phyloP scores from a whole-genome alignment of 2,888 invertebrate genomes.

The Sepiola atlantica region DNA sequence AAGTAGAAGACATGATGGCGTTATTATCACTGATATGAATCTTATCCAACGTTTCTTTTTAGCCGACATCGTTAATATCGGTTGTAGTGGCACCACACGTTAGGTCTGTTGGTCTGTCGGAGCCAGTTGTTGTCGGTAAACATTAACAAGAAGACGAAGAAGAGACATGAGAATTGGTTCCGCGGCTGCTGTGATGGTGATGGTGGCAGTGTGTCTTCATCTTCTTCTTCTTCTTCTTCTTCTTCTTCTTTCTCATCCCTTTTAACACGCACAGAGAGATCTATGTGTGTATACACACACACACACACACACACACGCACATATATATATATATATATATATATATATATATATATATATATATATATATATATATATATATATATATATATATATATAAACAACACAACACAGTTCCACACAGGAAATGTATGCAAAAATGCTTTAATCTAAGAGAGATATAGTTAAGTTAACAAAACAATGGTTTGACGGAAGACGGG shows the following conservation, averaged over 20 bases:
- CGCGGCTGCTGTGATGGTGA: slow-evolving; percentile 14
- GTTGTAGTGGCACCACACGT: slow-evolving; percentile 32
- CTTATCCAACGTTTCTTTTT: slow-evolving; percentile 44
- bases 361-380: slow-evolving; percentile 45
- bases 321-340: slow-evolving; percentile 43
- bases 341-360: slow-evolving; percentile 45
- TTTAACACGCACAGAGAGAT: not conserved
- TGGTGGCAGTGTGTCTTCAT: not conserved
- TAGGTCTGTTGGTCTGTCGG: slow-evolving; percentile 3
- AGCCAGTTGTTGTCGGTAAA: slow-evolving; percentile 32
- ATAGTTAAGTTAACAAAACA: not conserved
- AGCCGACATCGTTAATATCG: slow-evolving; percentile 33
- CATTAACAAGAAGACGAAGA: not conserved
- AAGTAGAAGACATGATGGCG: not conserved
- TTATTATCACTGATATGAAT: not conserved
- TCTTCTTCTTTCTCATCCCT: slow-evolving; percentile 8
- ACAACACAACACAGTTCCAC: not conserved
- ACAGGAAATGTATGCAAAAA: not conserved
- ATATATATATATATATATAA: slow-evolving; percentile 42
- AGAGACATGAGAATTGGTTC: slow-evolving; percentile 18
- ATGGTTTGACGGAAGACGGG: not conserved
- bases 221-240: slow-evolving; percentile 7
- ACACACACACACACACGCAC: not conserved
- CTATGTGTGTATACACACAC: not conserved
- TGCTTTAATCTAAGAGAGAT: not conserved